Evolutionary conservation across 2,888 invertebrate genomes (phyloP), one percentile per base, ranked within the genome.

Genomic region (Boloria euphrosyne): DNA sequence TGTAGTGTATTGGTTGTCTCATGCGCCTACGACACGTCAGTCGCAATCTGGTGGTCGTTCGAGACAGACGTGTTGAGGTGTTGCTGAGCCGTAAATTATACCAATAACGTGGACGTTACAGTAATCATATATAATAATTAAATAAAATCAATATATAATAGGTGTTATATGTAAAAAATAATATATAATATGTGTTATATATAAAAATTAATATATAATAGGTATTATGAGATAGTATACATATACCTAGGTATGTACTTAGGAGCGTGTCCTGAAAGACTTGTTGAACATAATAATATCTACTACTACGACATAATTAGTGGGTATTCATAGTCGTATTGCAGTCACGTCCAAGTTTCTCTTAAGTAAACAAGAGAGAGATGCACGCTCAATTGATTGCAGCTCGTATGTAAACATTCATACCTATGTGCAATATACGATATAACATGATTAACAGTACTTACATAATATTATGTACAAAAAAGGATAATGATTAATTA

Each of bases 351-450:
- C 68, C 63, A 68, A 73, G 71, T 74, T 73, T 69, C 70, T 53
- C 66, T n/a, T 60, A 55, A 68, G 68, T 65, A 71, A 73, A 72
- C 76, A 79, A 71, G 71, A 73, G 74, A 73, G 74, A 73, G 75
- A 78, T 76, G 75, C 74, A 68, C 69, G 68, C 77, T 81, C n/a
- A 81, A 81, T 82, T 81, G 78, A 79, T 80, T 76, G 77, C 78
- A 77, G 75, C 72, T 74, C 74, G 75, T 76, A 73, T 75, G 74
- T 75, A 78, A 79, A 76, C 73, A 74, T 74, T 74, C 69, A 54
- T 58, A 62, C 52, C 68, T 62, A 66, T 38, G 31, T 38, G 31
- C 31, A 38, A 59, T 62, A 71, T 55, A 55, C 31, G 62, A 63
- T 57, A 49, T 17, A n/a, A 46, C 22, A 57, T 38, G 13, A 62